Evolutionary conservation across 2,888 invertebrate species (phyloP), one percentile per base, ranked within the genome.

Genomic region (Hydropsyche betteni): DNA sequence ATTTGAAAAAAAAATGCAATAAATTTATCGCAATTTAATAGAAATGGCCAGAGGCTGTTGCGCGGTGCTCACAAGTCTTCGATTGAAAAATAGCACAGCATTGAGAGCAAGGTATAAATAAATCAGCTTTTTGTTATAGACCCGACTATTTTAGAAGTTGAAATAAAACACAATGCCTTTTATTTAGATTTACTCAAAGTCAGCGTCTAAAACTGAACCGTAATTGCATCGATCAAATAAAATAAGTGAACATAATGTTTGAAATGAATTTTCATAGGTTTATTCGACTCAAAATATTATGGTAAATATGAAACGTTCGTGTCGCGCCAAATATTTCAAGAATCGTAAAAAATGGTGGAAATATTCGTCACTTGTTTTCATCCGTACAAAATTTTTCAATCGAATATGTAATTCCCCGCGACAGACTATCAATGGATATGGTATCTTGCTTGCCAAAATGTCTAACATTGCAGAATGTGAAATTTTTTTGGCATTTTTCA

Each of bases 361-460:
- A 55, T n/a, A 55, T 55, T 6, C 55, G 5, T 55, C 55, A 55
- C 8, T 7, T 55, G 8, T 55, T n/a, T n/a, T 55, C 55, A 55
- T 44, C 6, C 53, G 8, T 1, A 24, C 0, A 16, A 24, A 58
- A 24, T 24, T 58, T 24, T 58, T 58, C 58, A 8, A n/a, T 33
- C 8, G 58, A 64, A 64, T 33, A 33, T 14, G 52, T 53, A 70
- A 70, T 53, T 34, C 36, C 6, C 33, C 24, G 34, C 52, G 70
- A 53, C 70, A 53, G 52, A 53, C 50, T 70, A 70, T 70, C 52
- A 64, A 64, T 64, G 64, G 64, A 64, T 34, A 36, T 36, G 34
- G 36, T 64, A 36, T 36, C 12, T 10, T 2, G 70, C 53, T 51
- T 70, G 70, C 70, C 70, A 70, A 70, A 53, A 70, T 52, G 70